Evolutionary conservation across 2,888 invertebrate genomes (phyloP).

Genomic region (Halictus ligatus): DNA sequence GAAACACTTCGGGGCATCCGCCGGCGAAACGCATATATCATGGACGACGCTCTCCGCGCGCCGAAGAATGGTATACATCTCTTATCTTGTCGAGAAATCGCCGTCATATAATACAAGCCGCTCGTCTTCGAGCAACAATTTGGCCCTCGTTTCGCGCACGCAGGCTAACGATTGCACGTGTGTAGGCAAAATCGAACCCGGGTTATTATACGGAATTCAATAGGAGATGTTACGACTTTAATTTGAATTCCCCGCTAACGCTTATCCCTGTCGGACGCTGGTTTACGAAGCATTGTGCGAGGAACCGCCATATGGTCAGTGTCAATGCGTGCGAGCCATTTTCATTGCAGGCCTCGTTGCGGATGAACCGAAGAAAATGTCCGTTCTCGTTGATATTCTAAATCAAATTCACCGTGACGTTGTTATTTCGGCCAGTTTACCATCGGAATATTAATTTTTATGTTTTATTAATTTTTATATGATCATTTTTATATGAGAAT

Average conservation of each 20-base stretch:
- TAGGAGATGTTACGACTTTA: slow-evolving; percentile 7
- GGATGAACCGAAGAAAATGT: neutral
- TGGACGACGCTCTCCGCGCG: slow-evolving; percentile 44
- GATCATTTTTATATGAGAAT: too few species aligned
- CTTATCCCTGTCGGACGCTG: neutral
- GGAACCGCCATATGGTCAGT: neutral
- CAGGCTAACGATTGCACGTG: slow-evolving; percentile 11
- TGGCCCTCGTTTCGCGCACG: slow-evolving; percentile 16
- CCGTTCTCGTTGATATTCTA: neutral
- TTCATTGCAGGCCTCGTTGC: neutral
- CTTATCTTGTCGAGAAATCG: slow-evolving; percentile 73
- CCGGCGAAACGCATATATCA: slow-evolving; percentile 64
- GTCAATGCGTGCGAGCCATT: neutral
- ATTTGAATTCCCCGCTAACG: neutral
- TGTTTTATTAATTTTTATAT: too few species aligned
- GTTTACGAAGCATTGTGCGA: neutral
- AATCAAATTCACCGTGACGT: neutral
- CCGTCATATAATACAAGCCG: slow-evolving; percentile 69
- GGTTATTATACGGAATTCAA: slow-evolving; percentile 1
- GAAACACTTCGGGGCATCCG: slow-evolving; percentile 57
- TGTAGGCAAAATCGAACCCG: slow-evolving; percentile 28
- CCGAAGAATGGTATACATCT: slow-evolving; percentile 71
- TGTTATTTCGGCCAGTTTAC: neutral
- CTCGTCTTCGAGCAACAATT: slow-evolving; percentile 55
- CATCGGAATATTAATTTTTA: neutral